Percentiles rank a stretch among this genome's conserved stretches.
These are phyloP conservation scores for Enteromius fasciolatus DNA, from an alignment of 2,797 vertebrate species.

Conservation along the genomic window DNA sequence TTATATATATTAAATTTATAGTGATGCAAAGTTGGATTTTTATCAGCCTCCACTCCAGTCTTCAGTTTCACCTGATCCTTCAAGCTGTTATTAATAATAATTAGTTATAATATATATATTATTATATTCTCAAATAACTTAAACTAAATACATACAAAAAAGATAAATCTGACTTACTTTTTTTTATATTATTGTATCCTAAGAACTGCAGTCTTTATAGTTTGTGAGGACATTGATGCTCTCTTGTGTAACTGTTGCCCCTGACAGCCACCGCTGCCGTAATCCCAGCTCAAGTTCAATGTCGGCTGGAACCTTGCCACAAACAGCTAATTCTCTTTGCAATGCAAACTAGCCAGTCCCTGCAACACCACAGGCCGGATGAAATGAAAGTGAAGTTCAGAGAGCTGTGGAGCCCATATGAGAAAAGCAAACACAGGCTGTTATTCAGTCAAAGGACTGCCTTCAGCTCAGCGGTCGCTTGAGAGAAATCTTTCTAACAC, in stretches of 20 bases:
- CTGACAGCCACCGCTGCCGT: conserved; percentile 1
- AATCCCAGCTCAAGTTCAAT: conserved; percentile 21
- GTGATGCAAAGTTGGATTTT: not conserved
- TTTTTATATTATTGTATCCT: too few relatives aligned
- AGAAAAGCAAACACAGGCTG: conserved; percentile 44
- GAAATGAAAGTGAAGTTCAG: conserved; percentile 15
- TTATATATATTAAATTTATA: not conserved
- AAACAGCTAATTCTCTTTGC: conserved; percentile 38
- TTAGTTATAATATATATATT: too few relatives aligned
- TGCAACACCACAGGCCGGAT: not conserved
- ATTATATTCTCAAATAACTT: not conserved
- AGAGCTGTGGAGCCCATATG: conserved; percentile 29
- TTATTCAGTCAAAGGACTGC: conserved; percentile 16
- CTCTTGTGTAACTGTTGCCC: conserved; percentile 27
- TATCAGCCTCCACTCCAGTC: not conserved
- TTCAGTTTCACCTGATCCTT: not conserved
- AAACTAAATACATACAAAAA: not conserved
- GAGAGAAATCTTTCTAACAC: conserved; percentile 11
- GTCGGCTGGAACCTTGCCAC: not conserved
- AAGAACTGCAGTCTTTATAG: not conserved
- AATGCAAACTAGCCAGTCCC: conserved; percentile 21
- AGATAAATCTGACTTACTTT: not conserved
- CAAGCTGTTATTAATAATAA: too few relatives aligned
- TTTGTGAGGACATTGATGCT: not conserved
- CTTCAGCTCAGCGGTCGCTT: not conserved